Evolutionary conservation across 2,797 vertebrate species (phyloP).

Genomic region (Helostoma temminkii): DNA sequence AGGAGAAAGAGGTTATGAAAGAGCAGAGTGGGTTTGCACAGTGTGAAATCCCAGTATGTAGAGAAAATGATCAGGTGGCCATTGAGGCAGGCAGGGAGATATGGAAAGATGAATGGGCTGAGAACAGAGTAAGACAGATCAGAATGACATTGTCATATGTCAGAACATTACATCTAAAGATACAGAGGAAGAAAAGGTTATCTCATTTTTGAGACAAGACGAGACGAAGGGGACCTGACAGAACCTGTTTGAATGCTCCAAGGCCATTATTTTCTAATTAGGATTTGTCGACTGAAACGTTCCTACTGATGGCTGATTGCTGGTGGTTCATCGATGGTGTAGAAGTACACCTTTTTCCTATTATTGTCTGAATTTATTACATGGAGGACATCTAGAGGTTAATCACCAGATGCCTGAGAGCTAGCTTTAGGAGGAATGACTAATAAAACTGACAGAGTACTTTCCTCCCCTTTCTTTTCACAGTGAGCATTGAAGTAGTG

Average conservation of each 20-base stretch:
- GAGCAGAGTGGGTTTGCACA: slow-evolving; percentile 37
- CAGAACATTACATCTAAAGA: slow-evolving; percentile 9
- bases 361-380: slow-evolving; percentile 73
- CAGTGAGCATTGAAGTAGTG: slow-evolving; percentile 14
- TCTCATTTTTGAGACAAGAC: too few relatives aligned
- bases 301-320: slow-evolving; percentile 50
- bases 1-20: slow-evolving; percentile 62
- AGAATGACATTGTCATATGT: slow-evolving; percentile 6
- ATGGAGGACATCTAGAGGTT: slow-evolving; percentile 74
- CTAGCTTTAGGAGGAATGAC: slow-evolving; percentile 50
- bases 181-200: slow-evolving; percentile 1
- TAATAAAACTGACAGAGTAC: slow-evolving; percentile 63
- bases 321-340: slow-evolving; percentile 52
- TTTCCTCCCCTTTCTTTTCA: slow-evolving; percentile 6
- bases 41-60: slow-evolving; percentile 48
- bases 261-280: slow-evolving; percentile 68
- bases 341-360: slow-evolving; percentile 68
- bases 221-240: slow-evolving; percentile 30
- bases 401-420: slow-evolving; percentile 69
- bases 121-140: slow-evolving; percentile 16
- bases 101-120: slow-evolving; percentile 19
- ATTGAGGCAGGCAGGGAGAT: neutral
- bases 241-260: slow-evolving; percentile 29
- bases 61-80: slow-evolving; percentile 36
- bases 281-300: slow-evolving; percentile 55